Conservation (phyloP, 2,888 invertebrate genomes). For the Euspilapteryx auroguttella region DNA sequence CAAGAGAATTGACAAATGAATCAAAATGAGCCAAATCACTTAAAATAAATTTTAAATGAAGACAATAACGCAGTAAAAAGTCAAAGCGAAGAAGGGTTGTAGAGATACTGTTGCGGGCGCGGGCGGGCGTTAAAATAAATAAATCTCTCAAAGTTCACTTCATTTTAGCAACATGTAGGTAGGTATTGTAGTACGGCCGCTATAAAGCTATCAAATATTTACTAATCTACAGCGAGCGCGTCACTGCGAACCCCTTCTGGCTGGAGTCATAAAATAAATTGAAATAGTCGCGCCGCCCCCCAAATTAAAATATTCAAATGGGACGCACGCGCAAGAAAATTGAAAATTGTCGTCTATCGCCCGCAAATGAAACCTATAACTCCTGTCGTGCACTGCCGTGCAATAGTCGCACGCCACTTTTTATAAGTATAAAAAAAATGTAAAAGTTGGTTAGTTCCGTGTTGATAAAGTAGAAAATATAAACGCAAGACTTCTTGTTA, state of each 20-base stretch:
- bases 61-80: too few relatives aligned
- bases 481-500: too few relatives aligned
- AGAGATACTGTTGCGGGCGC: too few relatives aligned
- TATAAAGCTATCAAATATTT: constrained; percentile 62
- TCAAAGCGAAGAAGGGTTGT: too few relatives aligned
- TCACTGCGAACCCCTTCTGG: constrained; percentile 52
- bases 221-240: constrained; percentile 56
- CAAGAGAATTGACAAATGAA: too few relatives aligned
- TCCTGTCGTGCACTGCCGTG: constrained; percentile 37
- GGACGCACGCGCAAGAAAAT: constrained; percentile 63
- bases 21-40: too few relatives aligned
- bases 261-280: constrained; percentile 60
- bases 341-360: constrained; percentile 63
- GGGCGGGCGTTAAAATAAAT: too few relatives aligned
- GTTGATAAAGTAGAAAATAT: too few relatives aligned
- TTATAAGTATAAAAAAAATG: too few relatives aligned
- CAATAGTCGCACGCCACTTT: too few relatives aligned
- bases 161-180: constrained; percentile 40
- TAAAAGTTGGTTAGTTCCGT: too few relatives aligned
- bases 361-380: constrained; percentile 63
- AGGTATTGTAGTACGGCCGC: constrained; percentile 51
- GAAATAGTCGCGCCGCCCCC: constrained; percentile 62
- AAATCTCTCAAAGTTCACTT: constrained; percentile 18
- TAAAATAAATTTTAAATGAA: too few relatives aligned
- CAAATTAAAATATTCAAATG: constrained; percentile 63